phyloP scores from a whole-genome alignment of 2,113 vertebrate species.

The Tyto alba region DNA sequence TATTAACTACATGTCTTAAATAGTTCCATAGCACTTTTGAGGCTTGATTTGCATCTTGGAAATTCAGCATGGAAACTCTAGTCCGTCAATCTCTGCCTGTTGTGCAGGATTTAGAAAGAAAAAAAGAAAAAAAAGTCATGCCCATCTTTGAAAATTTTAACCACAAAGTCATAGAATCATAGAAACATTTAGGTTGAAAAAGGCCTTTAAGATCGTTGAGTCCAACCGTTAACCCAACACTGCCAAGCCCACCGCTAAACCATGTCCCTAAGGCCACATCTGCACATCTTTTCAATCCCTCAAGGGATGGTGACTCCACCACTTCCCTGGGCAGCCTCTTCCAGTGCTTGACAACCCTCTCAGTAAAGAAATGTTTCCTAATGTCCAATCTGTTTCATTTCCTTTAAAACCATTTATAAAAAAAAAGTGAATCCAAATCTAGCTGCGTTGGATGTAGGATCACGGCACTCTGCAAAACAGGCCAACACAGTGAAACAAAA shows the following conservation, averaged over 20 bases:
- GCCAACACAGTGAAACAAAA: not conserved
- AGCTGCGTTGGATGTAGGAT: not conserved
- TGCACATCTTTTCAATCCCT: not conserved
- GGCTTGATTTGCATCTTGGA: not conserved
- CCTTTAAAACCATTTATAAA: not conserved
- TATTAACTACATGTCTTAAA: not conserved
- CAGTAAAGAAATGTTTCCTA: not conserved
- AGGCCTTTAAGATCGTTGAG: not conserved
- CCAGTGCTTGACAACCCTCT: not conserved
- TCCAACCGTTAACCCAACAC: fast-evolving
- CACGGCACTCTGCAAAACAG: not conserved
- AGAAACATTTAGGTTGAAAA: not conserved
- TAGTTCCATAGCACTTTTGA: not conserved
- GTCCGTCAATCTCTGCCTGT: not conserved
- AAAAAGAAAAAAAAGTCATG: not conserved
- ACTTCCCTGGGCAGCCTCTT: not conserved
- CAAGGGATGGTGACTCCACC: not conserved
- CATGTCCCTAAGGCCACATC: not conserved
- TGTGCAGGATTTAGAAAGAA: not conserved
- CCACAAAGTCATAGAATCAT: not conserved
- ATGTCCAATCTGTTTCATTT: not conserved
- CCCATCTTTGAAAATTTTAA: not conserved
- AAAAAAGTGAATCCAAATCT: not conserved
- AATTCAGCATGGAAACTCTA: not conserved
- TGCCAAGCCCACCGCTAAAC: not conserved